A percentile compares a stretch with the other conserved stretches of the same genome.
These are phyloP conservation scores for Rousettus madagascariensis DNA, from an alignment of 2,797 vertebrate species.

Conservation along the genomic window DNA sequence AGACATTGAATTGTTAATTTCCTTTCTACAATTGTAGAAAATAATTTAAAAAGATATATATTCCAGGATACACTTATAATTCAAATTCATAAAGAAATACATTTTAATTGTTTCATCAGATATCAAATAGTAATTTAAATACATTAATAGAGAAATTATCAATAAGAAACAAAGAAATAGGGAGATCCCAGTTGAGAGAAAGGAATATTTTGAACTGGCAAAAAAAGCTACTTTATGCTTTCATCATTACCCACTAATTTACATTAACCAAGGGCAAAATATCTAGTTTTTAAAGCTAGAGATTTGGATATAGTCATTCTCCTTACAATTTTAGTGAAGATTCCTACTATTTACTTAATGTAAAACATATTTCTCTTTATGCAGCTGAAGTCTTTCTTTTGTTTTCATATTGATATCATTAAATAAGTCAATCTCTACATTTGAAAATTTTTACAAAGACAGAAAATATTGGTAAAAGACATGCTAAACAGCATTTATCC, in stretches of 20 bases:
- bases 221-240: neutral
- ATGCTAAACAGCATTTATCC: neutral
- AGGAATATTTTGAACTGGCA: neutral
- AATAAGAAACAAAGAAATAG: neutral
- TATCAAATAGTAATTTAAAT: constrained; percentile 39
- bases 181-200: neutral
- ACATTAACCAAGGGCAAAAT: neutral
- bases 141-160: neutral
- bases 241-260: neutral
- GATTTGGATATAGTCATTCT: neutral
- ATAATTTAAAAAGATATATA: neutral
- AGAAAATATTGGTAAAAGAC: neutral
- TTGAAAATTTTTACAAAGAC: neutral
- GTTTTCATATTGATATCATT: neutral
- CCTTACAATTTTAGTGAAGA: neutral
- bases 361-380: neutral
- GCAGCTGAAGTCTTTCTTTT: neutral
- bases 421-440: neutral
- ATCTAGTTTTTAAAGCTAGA: constrained; percentile 1
- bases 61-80: neutral
- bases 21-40: neutral
- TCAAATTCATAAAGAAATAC: constrained; percentile 47
- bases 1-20: neutral
- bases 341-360: neutral
- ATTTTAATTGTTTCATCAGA: neutral